Evolutionary conservation across 2,113 vertebrate species (phyloP), one percentile per base, ranked within the genome.

Genomic region (Mionectes macconnelli): DNA sequence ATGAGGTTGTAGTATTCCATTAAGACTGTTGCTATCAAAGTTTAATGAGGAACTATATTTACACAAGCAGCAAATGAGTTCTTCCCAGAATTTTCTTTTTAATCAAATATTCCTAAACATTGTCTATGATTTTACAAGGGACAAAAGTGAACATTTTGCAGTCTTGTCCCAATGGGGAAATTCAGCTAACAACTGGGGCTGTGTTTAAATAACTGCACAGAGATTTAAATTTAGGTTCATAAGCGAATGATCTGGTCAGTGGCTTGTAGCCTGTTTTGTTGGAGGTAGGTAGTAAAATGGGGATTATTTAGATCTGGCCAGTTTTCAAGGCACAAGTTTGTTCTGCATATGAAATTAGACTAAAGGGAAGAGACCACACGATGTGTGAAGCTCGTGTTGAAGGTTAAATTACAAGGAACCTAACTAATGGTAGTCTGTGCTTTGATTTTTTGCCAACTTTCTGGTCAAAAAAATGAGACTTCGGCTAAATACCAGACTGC

Each of bases 41-140:
- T 97, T 96, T 92, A 88, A 94, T 91, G 78, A 91, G 84, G 70
- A 89, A 87, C 85, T 81, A 39, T 79, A 90, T 93, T 97, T 96
- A 74, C 74, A 75, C 57, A 94, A 95, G 87, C 57, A 87, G 85
- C 62, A 90, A 93, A 86, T 80, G 44, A 95, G 69, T 77, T 77
- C 45, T 91, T 89, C 78, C 70, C 72, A 63, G 78, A 91, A 63
- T 90, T 94, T 96, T 96, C 50, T 70, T 90, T 83, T 67, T 39
- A 88, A 86, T 92, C 55, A 64, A 79, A 50, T 88, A 94, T 80
- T 96, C 73, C 72, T 85, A 86, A 87, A 76, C 49, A 60, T 76
- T 84, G 33, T 28, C 68, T 64, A 2, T 87, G 68, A 73, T 84
- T 92, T 90, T 86, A 75, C 39, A 81, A 56, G 73, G 80, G 47